These are phyloP conservation scores for Brachypteracias leptosomus DNA, from an alignment of 2,113 vertebrate species.

Conservation along the genomic window DNA sequence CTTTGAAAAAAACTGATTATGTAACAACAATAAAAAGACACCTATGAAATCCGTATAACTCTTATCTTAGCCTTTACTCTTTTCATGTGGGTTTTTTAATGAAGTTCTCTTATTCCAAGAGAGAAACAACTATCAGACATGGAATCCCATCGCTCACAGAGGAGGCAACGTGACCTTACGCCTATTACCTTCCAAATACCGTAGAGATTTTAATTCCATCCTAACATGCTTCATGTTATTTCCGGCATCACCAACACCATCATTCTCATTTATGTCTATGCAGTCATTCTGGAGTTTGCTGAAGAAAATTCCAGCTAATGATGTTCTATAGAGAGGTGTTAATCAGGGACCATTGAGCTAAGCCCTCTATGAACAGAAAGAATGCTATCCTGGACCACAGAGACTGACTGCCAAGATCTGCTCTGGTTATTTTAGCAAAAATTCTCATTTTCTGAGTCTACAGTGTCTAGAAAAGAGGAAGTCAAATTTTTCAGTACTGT, in stretches of 20 bases:
- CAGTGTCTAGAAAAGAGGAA: neutral
- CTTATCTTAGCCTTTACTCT: neutral
- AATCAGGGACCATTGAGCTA: neutral
- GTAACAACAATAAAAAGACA: neutral
- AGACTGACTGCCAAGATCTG: neutral
- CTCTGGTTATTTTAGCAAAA: neutral
- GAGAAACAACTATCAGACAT: neutral
- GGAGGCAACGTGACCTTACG: neutral
- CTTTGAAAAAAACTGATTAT: neutral
- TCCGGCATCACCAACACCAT: neutral
- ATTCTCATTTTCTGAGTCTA: neutral
- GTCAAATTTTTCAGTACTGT: neutral
- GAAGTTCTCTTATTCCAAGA: neutral
- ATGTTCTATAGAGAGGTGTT: neutral
- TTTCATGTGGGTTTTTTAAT: neutral
- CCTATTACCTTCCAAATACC: neutral
- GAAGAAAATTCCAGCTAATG: neutral
- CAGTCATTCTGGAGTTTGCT: neutral
- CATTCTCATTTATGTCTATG: neutral
- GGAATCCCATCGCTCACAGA: neutral
- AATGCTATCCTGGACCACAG: neutral
- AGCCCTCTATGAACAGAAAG: neutral
- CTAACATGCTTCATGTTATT: neutral
- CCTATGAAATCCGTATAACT: neutral
- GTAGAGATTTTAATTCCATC: neutral